Percentiles rank a stretch among this genome's conserved stretches.
These are phyloP conservation scores for Metridium senile DNA, from an alignment of 92 coral and sea anemone genomes.

Conservation along the genomic window DNA sequence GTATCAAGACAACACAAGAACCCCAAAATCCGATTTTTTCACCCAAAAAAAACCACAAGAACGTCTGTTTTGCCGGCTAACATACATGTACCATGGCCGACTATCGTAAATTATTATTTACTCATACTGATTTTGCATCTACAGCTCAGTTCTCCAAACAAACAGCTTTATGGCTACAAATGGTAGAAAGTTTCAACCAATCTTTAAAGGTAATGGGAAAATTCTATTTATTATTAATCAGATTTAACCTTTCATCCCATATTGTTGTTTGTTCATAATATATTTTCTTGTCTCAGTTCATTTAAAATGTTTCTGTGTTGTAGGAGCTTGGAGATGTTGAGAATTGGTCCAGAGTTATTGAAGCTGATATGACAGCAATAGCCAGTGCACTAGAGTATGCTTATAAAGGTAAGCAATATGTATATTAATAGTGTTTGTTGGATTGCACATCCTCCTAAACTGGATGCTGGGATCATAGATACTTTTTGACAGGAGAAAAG, in stretches of 20 bases:
- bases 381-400: slow-evolving; percentile 99
- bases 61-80: too few species aligned
- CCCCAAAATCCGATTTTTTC: too few species aligned
- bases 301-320: background rate
- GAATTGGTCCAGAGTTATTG: slow-evolving; percentile 99
- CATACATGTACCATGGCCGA: too few species aligned
- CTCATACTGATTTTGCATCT: background rate
- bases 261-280: too few species aligned
- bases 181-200: slow-evolving; percentile 93
- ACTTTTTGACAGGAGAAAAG: background rate
- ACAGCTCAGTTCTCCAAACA: slow-evolving; percentile 87
- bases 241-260: too few species aligned
- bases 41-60: too few species aligned
- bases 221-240: background rate
- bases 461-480: background rate
- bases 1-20: too few species aligned
- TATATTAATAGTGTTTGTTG: background rate
- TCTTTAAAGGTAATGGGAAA: slow-evolving; percentile 76
- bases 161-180: slow-evolving; percentile 94
- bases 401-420: slow-evolving; percentile 74
- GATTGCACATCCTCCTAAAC: background rate
- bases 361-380: slow-evolving; percentile 98
- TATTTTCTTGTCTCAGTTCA: background rate
- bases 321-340: slow-evolving; percentile 99
- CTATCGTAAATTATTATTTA: too few species aligned